These are phyloP conservation scores for Drosophila kepulauana DNA, from an alignment of 1,140 invertebrate genomes.

Conservation along the genomic window DNA sequence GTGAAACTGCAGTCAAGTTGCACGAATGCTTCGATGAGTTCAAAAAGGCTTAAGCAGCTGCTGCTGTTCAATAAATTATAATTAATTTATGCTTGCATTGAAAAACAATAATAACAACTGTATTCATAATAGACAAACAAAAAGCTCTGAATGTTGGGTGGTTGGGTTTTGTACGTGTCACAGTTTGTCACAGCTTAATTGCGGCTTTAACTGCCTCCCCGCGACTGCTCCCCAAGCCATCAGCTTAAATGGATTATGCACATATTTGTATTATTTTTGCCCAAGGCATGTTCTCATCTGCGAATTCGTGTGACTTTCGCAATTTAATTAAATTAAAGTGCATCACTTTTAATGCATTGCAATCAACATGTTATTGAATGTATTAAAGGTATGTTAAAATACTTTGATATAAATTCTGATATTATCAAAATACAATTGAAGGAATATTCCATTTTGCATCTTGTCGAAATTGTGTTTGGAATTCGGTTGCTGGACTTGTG, in stretches of 20 bases:
- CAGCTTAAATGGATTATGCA: conserved; percentile 64
- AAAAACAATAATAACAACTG: conserved; percentile 62
- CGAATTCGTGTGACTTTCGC: not conserved
- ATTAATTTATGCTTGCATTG: conserved; percentile 57
- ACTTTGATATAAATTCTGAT: not conserved
- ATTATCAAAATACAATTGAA: too few species aligned
- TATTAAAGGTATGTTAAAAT: not conserved
- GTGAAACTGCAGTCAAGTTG: conserved; percentile 65
- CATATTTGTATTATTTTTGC: conserved; percentile 35
- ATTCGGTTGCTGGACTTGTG: not conserved
- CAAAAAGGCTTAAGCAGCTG: conserved; percentile 59
- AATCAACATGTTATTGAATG: not conserved
- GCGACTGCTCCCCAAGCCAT: conserved; percentile 29
- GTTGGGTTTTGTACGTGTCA: conserved; percentile 18
- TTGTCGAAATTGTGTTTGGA: not conserved
- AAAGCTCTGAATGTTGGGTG: conserved; percentile 7
- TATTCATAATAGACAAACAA: conserved; percentile 52
- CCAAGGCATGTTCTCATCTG: not conserved
- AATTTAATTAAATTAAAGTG: not conserved
- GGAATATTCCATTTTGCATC: not conserved
- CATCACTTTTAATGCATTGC: not conserved
- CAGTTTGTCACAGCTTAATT: conserved; percentile 68
- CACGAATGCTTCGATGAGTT: conserved; percentile 64
- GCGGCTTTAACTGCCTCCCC: conserved; percentile 53
- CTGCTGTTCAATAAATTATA: conserved; percentile 56